Evolutionary conservation across 2,797 vertebrate species (phyloP).

Genomic region (Mastacembelus armatus): DNA sequence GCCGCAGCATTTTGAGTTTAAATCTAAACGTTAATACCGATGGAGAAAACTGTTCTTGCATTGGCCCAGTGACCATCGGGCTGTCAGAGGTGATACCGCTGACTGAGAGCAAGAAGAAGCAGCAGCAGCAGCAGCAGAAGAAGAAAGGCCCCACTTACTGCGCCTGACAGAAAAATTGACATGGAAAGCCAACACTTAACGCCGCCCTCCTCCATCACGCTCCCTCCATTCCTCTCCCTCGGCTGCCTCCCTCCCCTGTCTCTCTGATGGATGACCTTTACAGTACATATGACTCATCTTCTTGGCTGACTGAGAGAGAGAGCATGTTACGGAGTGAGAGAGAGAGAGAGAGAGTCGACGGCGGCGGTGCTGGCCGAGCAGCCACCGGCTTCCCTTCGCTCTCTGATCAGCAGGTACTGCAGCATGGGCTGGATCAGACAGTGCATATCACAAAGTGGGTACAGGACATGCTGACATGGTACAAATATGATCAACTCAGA

Average conservation of each 20-base stretch:
- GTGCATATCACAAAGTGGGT: not conserved
- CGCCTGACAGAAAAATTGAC: slow-evolving; percentile 37
- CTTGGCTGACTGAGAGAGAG: slow-evolving; percentile 42
- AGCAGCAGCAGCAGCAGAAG: slow-evolving; percentile 30
- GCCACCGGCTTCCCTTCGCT: slow-evolving; percentile 3
- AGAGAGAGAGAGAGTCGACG: slow-evolving; percentile 23
- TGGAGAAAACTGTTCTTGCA: not conserved
- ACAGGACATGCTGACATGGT: not conserved
- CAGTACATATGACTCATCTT: slow-evolving; percentile 67
- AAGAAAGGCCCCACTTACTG: slow-evolving; percentile 61
- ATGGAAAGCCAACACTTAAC: slow-evolving; percentile 69
- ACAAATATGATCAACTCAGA: not conserved
- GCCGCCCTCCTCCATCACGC: slow-evolving; percentile 57
- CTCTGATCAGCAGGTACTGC: slow-evolving; percentile 29
- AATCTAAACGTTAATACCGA: slow-evolving; percentile 8
- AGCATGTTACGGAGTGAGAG: slow-evolving; percentile 29
- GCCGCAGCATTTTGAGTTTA: not conserved
- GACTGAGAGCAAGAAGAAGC: slow-evolving; percentile 15
- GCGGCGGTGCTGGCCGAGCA: not conserved
- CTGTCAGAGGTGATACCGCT: slow-evolving; percentile 25
- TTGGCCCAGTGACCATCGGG: not conserved
- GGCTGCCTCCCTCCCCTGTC: not conserved
- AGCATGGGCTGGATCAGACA: not conserved
- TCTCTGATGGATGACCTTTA: slow-evolving; percentile 71
- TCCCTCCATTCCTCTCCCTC: slow-evolving; percentile 23